Evolutionary conservation across 1,140 invertebrate genomes (phyloP).

Genomic region (Cylas formicarius): DNA sequence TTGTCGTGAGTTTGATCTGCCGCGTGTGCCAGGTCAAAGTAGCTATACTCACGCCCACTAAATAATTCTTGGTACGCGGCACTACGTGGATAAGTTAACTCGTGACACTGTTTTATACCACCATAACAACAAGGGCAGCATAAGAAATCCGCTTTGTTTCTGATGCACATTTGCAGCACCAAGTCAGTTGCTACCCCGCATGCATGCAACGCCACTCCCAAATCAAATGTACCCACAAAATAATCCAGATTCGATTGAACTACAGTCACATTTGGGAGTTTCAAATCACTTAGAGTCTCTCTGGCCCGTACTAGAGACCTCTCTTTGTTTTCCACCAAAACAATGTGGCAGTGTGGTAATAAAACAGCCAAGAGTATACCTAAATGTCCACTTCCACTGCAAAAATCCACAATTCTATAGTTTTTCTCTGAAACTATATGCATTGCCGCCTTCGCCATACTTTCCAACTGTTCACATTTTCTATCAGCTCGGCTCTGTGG

Average conservation of each 20-base stretch:
- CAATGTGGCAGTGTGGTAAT: constrained; percentile 65
- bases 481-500: constrained; percentile 63
- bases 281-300: constrained; percentile 59
- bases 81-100: constrained; percentile 68
- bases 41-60: constrained; percentile 38
- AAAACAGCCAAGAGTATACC: constrained; percentile 78
- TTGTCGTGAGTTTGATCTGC: constrained; percentile 82
- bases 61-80: constrained; percentile 43
- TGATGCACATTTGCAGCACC: constrained; percentile 77
- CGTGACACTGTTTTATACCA: constrained; percentile 65
- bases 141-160: constrained; percentile 72
- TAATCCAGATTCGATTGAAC: constrained; percentile 86
- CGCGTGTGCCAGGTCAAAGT: constrained; percentile 75
- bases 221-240: constrained; percentile 67
- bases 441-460: constrained; percentile 71
- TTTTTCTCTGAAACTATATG: constrained; percentile 49
- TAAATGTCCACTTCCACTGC: constrained; percentile 87
- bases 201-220: constrained; percentile 85
- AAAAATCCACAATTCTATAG: constrained; percentile 83
- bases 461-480: constrained; percentile 87
- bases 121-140: constrained; percentile 95
- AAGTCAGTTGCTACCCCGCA: constrained; percentile 93
- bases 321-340: constrained; percentile 91
- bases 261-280: constrained; percentile 68
- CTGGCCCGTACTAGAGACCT: constrained; percentile 71